Evolutionary conservation across 2,113 vertebrate species (phyloP).

Genomic region (Phodopus roborovskii): DNA sequence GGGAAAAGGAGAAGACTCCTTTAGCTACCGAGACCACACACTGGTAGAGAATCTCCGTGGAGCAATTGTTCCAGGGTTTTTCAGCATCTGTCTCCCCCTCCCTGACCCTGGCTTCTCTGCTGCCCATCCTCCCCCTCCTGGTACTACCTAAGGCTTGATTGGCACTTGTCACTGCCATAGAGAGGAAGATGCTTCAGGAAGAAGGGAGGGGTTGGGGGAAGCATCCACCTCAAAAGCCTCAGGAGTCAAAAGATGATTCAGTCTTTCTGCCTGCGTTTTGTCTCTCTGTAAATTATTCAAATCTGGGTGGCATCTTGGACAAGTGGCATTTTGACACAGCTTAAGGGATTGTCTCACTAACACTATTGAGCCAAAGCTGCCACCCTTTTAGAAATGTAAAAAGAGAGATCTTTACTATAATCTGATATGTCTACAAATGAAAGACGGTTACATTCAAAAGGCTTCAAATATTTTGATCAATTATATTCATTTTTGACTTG

Average conservation of each 20-base stretch:
- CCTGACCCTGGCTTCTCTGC: constrained; percentile 14
- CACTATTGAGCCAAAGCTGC: constrained; percentile 87
- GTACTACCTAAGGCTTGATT: constrained; percentile 92
- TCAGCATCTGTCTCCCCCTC: constrained; percentile 81
- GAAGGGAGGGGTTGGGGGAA: constrained; percentile 80
- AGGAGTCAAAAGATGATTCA: constrained; percentile 90
- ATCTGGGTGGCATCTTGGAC: constrained; percentile 94
- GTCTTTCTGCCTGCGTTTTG: constrained; percentile 90
- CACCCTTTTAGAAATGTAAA: constrained; percentile 91
- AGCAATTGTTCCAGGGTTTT: constrained; percentile 91
- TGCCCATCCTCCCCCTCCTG: constrained; percentile 72
- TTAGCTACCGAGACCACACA: constrained; percentile 94
- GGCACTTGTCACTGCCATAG: constrained; percentile 96
- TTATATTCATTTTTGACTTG: constrained; percentile 79
- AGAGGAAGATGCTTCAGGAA: constrained; percentile 91
- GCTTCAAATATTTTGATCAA: constrained; percentile 79
- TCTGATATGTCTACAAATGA: constrained; percentile 85
- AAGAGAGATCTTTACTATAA: constrained; percentile 90
- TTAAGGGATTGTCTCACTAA: constrained; percentile 88
- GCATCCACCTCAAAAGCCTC: constrained; percentile 86
- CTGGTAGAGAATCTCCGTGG: constrained; percentile 91
- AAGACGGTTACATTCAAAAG: constrained; percentile 71
- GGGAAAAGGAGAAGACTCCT: constrained; percentile 88
- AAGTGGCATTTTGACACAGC: constrained; percentile 91
- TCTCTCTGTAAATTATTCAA: constrained; percentile 89